phyloP scores from a whole-genome alignment of 2,113 vertebrate genomes.

The Phrynosoma blainvillii region DNA sequence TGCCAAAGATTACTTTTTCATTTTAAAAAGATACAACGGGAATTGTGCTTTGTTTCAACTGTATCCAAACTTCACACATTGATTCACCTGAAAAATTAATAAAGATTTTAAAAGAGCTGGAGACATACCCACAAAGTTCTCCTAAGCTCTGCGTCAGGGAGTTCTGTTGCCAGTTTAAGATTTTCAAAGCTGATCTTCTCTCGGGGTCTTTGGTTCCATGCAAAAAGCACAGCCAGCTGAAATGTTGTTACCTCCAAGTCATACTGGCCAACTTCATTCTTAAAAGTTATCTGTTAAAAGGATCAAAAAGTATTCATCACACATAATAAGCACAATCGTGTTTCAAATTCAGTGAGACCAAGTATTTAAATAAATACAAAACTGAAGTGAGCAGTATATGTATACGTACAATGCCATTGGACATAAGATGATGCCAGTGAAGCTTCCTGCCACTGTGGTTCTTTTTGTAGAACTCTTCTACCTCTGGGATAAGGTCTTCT shows the following conservation, averaged over 20 bases:
- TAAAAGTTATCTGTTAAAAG: slow-evolving; percentile 92
- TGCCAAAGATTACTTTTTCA: background rate
- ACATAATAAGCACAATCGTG: background rate
- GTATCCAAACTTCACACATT: background rate
- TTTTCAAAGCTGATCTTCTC: slow-evolving; percentile 99
- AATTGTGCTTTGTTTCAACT: background rate
- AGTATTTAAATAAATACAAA: background rate
- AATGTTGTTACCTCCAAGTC: slow-evolving; percentile 99
- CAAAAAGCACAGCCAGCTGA: slow-evolving; percentile 96
- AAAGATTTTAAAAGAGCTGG: slow-evolving; percentile 57
- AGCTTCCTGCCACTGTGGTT: slow-evolving; percentile 98
- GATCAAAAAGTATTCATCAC: slow-evolving; percentile 25
- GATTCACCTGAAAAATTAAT: background rate
- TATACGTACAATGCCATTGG: slow-evolving; percentile 97
- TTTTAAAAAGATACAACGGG: background rate
- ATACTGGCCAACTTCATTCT: slow-evolving; percentile 98
- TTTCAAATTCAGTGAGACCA: background rate
- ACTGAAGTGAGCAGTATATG: background rate
- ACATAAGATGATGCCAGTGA: slow-evolving; percentile 99
- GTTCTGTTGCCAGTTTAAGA: slow-evolving; percentile 95
- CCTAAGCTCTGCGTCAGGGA: slow-evolving; percentile 96
- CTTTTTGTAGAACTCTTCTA: slow-evolving; percentile 99
- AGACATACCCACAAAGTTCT: slow-evolving; percentile 95
- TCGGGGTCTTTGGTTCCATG: slow-evolving; percentile 98
- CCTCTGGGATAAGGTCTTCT: slow-evolving; percentile 98